Evolutionary conservation across 1,140 invertebrate genomes (phyloP).

Genomic region (Atopsyche davidsoni): DNA sequence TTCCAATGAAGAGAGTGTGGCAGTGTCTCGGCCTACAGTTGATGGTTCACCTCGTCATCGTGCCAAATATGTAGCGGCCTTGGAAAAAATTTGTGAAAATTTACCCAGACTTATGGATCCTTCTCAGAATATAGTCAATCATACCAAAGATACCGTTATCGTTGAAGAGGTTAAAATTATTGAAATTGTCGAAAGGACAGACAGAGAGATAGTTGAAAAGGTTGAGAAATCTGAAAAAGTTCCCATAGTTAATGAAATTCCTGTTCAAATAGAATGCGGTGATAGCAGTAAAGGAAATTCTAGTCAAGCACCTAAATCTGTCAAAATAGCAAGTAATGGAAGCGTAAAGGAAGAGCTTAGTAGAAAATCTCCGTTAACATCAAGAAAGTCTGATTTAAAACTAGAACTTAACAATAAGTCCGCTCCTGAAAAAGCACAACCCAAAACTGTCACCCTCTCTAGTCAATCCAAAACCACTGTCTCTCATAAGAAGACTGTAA

Average conservation of each 20-base stretch:
- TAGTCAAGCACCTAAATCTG: neutral
- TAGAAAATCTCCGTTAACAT: constrained; percentile 4
- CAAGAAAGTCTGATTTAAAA: constrained; percentile 28
- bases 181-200: neutral
- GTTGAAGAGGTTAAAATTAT: constrained; percentile 8
- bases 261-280: too few species aligned
- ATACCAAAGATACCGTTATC: constrained; percentile 1
- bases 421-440: constrained; percentile 15
- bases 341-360: constrained; percentile 1
- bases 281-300: neutral
- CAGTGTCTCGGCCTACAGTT: constrained; percentile 20
- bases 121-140: constrained; percentile 4
- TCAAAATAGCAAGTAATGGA: constrained; percentile 6
- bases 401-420: constrained; percentile 25
- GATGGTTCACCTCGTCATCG: constrained; percentile 26
- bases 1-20: constrained; percentile 18
- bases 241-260: too few species aligned
- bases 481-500: constrained; percentile 20
- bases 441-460: constrained; percentile 22
- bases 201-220: neutral
- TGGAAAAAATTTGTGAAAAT: constrained; percentile 17
- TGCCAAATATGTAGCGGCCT: constrained; percentile 21
- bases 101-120: neutral
- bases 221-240: constrained; percentile 2
- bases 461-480: constrained; percentile 24